Evolutionary conservation across 2,888 invertebrate species (phyloP), one percentile per base, ranked within the genome.

Genomic region (Gandaritis pyraliata): DNA sequence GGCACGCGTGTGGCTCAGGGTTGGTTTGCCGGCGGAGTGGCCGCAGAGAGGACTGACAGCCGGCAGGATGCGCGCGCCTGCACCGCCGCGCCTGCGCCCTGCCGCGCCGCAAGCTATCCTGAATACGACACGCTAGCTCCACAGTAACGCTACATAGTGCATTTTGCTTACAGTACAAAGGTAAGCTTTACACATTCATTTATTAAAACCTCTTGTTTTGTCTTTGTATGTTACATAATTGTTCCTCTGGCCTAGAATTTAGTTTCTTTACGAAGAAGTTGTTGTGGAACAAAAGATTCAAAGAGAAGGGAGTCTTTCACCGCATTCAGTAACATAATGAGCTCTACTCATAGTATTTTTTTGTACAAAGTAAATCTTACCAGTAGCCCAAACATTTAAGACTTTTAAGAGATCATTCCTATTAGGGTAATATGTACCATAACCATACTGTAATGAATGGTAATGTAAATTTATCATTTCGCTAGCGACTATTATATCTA

Each of bases 11-110:
- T 88, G 78, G 78, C 85, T 85, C 80, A 82, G 79, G 85, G 82
- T 85, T 85, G 85, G 84, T 83, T 76, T 86, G 86, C 87, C 90
- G 91, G 89, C 87, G 90, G 88, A 90, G 87, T 91, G 90, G 80
- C 70, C 68, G 70, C 70, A 70, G 68, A 58, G 43, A 49, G 57
- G 60, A 66, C 71, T 85, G 86, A 82, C 84, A 83, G 85, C 81
- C 81, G 80, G 78, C 71, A 58, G 69, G 74, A 33, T 58, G 63
- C 63, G 63, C 83, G 82, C 81, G 89, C 88, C 77, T 85, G 85
- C 87, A 82, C 71, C 81, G 76, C 88, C 81, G 76, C 89, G 90
- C 89, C 78, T 83, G 90, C 90, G 88, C 77, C 64, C 78, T 71
- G 30, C 60, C 62, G 71, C 78, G 58, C 55, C 63, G 63, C 64